Percentiles rank a stretch among this genome's conserved stretches.
phyloP scores from a whole-genome alignment of 2,113 vertebrate genomes.

The Willisornis vidua region DNA sequence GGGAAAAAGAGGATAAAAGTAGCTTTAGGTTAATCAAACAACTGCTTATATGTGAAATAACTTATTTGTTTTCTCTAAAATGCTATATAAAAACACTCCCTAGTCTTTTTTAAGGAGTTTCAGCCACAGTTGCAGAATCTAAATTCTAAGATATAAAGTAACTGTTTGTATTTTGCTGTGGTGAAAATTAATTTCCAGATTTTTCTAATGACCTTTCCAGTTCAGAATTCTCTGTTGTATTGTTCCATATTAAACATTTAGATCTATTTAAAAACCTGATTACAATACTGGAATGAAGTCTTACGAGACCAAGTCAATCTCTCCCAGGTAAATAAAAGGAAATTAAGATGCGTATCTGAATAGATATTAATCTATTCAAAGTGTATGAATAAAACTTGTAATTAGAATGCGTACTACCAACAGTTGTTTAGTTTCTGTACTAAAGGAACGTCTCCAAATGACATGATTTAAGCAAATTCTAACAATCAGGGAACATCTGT shows the following conservation, averaged over 20 bases:
- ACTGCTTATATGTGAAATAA: not conserved
- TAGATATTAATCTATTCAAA: not conserved
- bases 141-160: not conserved
- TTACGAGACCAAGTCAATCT: not conserved
- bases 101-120: not conserved
- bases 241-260: slow-evolving; percentile 31
- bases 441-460: not conserved
- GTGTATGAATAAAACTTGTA: not conserved
- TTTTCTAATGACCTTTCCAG: slow-evolving; percentile 43
- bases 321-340: slow-evolving; percentile 29
- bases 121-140: not conserved
- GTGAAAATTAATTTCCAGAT: not conserved
- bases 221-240: not conserved
- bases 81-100: not conserved
- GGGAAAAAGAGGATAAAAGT: not conserved
- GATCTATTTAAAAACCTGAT: slow-evolving; percentile 31
- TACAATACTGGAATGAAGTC: not conserved
- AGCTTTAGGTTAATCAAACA: not conserved
- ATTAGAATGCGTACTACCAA: not conserved
- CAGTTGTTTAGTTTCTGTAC: not conserved
- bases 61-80: not conserved
- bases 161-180: not conserved
- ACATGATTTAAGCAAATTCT: not conserved
- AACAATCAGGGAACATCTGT: not conserved
- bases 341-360: slow-evolving; percentile 35